Percentiles rank a stretch among this genome's conserved stretches.
Conservation (phyloP, 2,113 vertebrate genomes). For the Sminthopsis crassicaudata region DNA sequence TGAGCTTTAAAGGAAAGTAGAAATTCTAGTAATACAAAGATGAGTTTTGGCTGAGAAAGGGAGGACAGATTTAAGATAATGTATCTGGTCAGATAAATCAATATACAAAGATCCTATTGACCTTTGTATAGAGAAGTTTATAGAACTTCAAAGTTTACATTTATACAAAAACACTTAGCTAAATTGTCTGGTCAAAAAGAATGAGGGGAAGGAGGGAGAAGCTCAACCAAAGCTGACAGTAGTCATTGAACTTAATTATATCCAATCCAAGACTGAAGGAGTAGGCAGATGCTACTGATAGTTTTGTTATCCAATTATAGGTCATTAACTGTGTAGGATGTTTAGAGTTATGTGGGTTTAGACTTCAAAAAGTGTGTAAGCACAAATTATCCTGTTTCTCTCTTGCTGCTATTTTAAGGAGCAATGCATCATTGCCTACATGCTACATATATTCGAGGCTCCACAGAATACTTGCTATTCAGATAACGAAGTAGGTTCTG, state of each 20-base stretch:
- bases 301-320: neutral
- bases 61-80: too few relatives aligned
- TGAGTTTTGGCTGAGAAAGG: too few relatives aligned
- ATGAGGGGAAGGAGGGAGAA: neutral
- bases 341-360: neutral
- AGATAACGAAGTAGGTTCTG: neutral
- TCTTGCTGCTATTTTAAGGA: neutral
- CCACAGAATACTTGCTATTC: neutral
- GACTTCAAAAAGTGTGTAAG: constrained; percentile 1
- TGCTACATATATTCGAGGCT: neutral
- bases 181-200: neutral
- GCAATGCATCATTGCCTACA: neutral
- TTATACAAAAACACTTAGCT: neutral
- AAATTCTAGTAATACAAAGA: too few relatives aligned
- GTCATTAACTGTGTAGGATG: neutral
- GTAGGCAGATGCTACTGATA: neutral
- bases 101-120: too few relatives aligned
- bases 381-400: neutral
- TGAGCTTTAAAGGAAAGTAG: too few relatives aligned
- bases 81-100: too few relatives aligned
- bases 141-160: neutral
- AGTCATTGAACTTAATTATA: neutral
- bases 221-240: neutral
- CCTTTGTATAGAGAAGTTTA: neutral
- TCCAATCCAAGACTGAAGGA: neutral